Evolutionary conservation across 1,140 invertebrate genomes (phyloP).

Genomic region (Diabrotica virgifera): DNA sequence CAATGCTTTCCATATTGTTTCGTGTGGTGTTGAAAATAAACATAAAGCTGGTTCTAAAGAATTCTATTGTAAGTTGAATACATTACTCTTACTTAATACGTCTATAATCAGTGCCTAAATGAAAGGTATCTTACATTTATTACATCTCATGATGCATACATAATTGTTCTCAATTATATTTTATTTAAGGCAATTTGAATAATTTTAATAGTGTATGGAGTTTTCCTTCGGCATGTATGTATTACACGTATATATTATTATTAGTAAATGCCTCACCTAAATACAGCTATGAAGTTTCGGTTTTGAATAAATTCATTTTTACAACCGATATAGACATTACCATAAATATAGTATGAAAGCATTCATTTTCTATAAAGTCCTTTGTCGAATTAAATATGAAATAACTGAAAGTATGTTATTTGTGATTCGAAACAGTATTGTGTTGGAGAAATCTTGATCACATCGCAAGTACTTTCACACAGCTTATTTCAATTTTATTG

Average conservation of each 20-base stretch:
- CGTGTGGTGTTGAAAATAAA: too few relatives aligned
- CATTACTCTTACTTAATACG: too few relatives aligned
- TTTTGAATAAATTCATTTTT: slow-evolving; percentile 15
- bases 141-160: background rate
- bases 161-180: slow-evolving; percentile 5
- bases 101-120: too few relatives aligned
- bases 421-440: background rate
- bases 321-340: slow-evolving; percentile 13
- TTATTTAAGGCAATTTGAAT: slow-evolving; percentile 14
- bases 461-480: background rate
- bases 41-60: too few relatives aligned
- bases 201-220: slow-evolving; percentile 6
- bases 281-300: slow-evolving; percentile 10
- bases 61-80: too few relatives aligned
- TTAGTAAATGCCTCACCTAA: slow-evolving; percentile 7
- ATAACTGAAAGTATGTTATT: background rate
- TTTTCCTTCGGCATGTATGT: background rate
- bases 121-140: too few relatives aligned
- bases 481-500: background rate
- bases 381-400: slow-evolving; percentile 3
- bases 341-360: slow-evolving; percentile 13
- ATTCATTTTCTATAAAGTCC: background rate
- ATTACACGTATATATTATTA: slow-evolving; percentile 14
- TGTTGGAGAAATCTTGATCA: background rate
- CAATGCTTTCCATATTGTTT: too few relatives aligned